Evolutionary conservation across 2,797 vertebrate species (phyloP).

Genomic region (Poeciliopsis turneri): DNA sequence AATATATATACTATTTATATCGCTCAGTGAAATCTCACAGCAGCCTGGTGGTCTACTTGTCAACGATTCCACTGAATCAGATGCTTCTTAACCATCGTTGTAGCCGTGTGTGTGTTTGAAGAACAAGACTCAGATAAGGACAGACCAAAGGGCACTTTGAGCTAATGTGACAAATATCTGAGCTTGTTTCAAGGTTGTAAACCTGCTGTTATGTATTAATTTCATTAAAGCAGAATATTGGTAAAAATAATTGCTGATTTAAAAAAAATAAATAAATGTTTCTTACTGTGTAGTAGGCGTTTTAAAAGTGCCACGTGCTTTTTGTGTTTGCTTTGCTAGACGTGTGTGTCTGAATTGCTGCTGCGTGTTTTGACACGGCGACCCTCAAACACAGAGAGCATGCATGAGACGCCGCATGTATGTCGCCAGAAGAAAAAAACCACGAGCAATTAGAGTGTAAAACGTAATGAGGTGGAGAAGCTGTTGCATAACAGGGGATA

Average conservation of each 20-base stretch:
- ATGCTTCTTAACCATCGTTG: slow-evolving; percentile 4
- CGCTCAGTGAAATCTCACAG: background rate
- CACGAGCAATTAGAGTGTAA: slow-evolving; percentile 45
- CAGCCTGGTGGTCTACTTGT: background rate
- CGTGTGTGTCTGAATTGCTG: slow-evolving; percentile 2
- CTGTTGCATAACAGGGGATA: slow-evolving; percentile 68
- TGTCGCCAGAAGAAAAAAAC: slow-evolving; percentile 20
- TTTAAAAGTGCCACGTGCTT: slow-evolving; percentile 4
- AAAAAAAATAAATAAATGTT: background rate
- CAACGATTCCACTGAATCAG: slow-evolving; percentile 20
- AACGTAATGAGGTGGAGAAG: slow-evolving; percentile 53
- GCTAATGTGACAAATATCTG: slow-evolving; percentile 37
- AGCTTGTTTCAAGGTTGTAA: slow-evolving; percentile 14
- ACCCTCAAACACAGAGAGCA: slow-evolving; percentile 37
- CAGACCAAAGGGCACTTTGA: slow-evolving; percentile 42
- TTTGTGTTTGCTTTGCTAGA: background rate
- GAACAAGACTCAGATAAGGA: slow-evolving; percentile 53
- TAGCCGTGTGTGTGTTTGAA: slow-evolving; percentile 51
- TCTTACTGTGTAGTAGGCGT: background rate
- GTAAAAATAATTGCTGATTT: slow-evolving; percentile 11
- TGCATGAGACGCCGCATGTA: slow-evolving; percentile 32
- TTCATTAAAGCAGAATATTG: slow-evolving; percentile 16
- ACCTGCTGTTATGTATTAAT: slow-evolving; percentile 5
- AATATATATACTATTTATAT: background rate
- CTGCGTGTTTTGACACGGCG: slow-evolving; percentile 24